Base-by-base conservation (phyloP, 2,797 vertebrate species). In the Sternotherus odoratus region DNA sequence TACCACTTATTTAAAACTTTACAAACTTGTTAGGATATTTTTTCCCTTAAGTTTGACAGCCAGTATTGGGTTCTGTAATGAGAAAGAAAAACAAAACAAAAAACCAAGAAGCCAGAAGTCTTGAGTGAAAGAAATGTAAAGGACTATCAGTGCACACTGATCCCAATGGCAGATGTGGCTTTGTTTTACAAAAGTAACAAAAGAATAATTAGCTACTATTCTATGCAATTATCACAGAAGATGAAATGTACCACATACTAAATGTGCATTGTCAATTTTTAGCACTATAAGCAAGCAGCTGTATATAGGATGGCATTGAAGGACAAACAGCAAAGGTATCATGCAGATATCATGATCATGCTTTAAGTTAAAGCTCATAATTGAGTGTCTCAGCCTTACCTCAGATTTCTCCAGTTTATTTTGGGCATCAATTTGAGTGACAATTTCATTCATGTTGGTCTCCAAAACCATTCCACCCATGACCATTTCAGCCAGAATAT, bases 381-480 rank as follows among this genome's bases (percentile, higher is more conserved):
- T 5, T 85, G 49, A 51, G n/a, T 5, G 13, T 87, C 54, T 83
- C 53, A 80, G 74, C 95, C 99, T 99, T 98, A 99, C 99, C 99
- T 99, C 99, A 82, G 99, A 99, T 96, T 99, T 99, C 98, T 99
- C 99, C 98, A 99, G 98, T 98, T 99, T 99, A 98, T 99, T 99
- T 96, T 99, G 99, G 90, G 99, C 98, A 91, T 99, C 99, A 98
- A 99, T 99, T 92, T 99, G 99, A 49, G 98, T 99, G 96, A 99
- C 99, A 96, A 99, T 99, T 98, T 99, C 99, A 86, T 99, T 99
- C 99, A 99, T 99, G 96, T 99, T 99, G 90, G 99, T 99, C 98
- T 99, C 99, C 95, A 99, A 97, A 96, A 99, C 99, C 99, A 99
- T 99, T 92, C 99, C 99, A 13, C 99, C 99, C 99, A 99, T 99